Percentiles rank a stretch among this genome's conserved stretches.
Evolutionary conservation across 1,140 invertebrate species (phyloP).

Genomic region (Carcinoscorpius rotundicauda): DNA sequence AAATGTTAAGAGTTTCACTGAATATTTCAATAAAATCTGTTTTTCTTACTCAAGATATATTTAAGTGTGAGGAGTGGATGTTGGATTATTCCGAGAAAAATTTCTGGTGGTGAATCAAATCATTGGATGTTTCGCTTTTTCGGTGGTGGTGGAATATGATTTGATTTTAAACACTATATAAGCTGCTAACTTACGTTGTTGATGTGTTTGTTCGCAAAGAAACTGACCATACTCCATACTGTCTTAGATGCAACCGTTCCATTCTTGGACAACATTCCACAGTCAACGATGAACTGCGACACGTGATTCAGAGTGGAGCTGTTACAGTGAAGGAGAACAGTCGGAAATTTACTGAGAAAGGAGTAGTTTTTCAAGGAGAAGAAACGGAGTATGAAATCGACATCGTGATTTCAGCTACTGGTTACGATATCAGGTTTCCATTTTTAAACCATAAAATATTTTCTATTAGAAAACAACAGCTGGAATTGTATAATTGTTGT

Average conservation of each 20-base stretch:
- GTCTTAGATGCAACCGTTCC: constrained; percentile 36
- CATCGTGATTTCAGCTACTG: constrained; percentile 33
- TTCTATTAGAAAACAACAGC: constrained; percentile 29
- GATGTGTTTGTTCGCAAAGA: constrained; percentile 14
- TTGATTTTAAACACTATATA: no score
- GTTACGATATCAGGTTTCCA: constrained; percentile 35
- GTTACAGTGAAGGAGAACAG: constrained; percentile 33
- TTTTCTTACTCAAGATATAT: no score
- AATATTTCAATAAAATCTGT: no score
- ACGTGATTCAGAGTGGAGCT: constrained; percentile 37
- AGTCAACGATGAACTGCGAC: constrained; percentile 42
- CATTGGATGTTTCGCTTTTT: no score
- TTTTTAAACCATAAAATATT: constrained; percentile 28
- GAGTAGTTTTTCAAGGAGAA: constrained; percentile 30
- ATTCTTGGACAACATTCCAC: constrained; percentile 39
- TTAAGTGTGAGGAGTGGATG: no score
- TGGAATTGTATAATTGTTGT: constrained; percentile 39
- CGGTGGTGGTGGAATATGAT: no score
- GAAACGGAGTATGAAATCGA: constrained; percentile 25
- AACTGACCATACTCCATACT: constrained; percentile 36
- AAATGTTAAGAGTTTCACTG: no score
- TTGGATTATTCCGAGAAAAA: no score
- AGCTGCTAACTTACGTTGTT: no score
- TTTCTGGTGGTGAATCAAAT: no score
- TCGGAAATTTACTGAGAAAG: constrained; percentile 27